phyloP scores from a whole-genome alignment of 2,888 invertebrate genomes.

The Helicoverpa assulta region DNA sequence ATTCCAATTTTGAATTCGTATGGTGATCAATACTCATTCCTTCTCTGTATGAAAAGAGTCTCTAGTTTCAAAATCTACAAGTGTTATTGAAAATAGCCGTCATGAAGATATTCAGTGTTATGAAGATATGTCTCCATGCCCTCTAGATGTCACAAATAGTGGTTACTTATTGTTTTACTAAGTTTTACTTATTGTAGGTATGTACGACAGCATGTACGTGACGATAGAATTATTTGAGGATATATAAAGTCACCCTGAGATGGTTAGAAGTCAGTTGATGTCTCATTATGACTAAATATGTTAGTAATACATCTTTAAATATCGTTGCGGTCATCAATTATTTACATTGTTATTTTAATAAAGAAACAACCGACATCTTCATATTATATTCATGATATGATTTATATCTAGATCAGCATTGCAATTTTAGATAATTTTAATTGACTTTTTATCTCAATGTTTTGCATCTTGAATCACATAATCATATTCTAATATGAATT shows the following conservation, averaged over 20 bases:
- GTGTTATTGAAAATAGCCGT: too few relatives aligned
- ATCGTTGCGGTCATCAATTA: conserved; percentile 22
- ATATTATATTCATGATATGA: too few relatives aligned
- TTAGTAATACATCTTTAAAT: conserved; percentile 20
- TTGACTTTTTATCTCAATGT: background rate
- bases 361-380: too few relatives aligned
- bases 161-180: conserved; percentile 28
- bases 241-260: conserved; percentile 18
- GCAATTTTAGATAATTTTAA: too few relatives aligned
- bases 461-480: background rate
- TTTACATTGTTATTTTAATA: background rate
- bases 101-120: background rate
- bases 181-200: conserved; percentile 8
- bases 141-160: conserved; percentile 24
- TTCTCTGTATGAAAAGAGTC: too few relatives aligned
- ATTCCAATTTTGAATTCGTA: too few relatives aligned
- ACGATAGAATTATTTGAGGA: background rate
- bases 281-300: conserved; percentile 32
- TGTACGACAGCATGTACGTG: conserved; percentile 23
- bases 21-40: too few relatives aligned
- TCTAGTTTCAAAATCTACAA: too few relatives aligned
- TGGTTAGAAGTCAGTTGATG: conserved; percentile 14
- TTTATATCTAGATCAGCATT: too few relatives aligned
- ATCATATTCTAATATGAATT: background rate
- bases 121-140: conserved; percentile 45